phyloP scores from a whole-genome alignment of 37 sponge, comb jelly and placozoan species.

The Theonella swinhoei region DNA sequence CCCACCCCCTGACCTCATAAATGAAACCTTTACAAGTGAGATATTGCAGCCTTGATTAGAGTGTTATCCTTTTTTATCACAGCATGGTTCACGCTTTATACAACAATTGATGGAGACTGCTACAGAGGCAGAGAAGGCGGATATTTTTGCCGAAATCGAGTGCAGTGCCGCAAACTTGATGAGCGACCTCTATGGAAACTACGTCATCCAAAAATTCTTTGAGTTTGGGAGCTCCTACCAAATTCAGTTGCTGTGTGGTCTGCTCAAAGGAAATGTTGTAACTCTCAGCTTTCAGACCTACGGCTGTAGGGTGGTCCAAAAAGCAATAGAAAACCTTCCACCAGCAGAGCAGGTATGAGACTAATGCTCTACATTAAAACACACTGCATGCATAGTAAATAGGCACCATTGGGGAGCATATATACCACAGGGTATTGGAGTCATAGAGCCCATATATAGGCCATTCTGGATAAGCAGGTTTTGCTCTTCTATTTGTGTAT shows the following conservation, averaged over 20 bases:
- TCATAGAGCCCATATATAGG: too few relatives aligned
- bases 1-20: neutral
- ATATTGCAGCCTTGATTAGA: too few relatives aligned
- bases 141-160: neutral
- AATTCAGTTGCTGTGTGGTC: slow-evolving; percentile 10
- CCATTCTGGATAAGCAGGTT: too few relatives aligned
- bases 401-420: too few relatives aligned
- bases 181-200: neutral
- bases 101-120: neutral
- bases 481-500: too few relatives aligned
- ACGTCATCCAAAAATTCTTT: slow-evolving; percentile 78
- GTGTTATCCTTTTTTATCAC: too few relatives aligned
- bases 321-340: slow-evolving; percentile 87
- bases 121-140: neutral
- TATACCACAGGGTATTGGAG: too few relatives aligned
- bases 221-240: slow-evolving; percentile 81
- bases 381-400: too few relatives aligned
- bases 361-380: too few relatives aligned
- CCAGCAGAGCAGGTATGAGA: slow-evolving; percentile 65
- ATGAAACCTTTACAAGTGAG: neutral
- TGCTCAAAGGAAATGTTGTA: slow-evolving; percentile 43
- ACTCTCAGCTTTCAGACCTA: slow-evolving; percentile 83
- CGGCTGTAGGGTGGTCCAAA: slow-evolving; percentile 97
- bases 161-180: neutral
- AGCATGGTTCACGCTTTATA: too few relatives aligned